Evolutionary conservation across 2,113 vertebrate species (phyloP), one percentile per base, ranked within the genome.

Genomic region (Sinocyclocheilus anshuiensis): DNA sequence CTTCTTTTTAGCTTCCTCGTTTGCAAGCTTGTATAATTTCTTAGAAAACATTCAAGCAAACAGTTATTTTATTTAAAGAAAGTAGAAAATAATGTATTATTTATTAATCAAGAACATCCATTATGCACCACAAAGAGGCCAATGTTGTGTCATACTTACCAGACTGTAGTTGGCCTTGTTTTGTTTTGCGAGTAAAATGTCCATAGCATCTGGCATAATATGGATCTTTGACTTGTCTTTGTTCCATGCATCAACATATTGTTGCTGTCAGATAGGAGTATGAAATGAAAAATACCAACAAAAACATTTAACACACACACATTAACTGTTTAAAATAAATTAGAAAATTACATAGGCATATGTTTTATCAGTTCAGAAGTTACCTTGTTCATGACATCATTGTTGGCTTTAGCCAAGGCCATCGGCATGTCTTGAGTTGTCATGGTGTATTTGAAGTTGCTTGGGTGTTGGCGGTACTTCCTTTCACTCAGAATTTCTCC

Each of bases 131-230:
- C 7, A 3, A 11, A 77, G 24, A 26, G 29, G 26, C 29, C 7
- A 57, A 22, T 36, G 77, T 42, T 84, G 65, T 36, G 42, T 50
- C 10, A 6, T 15, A 55, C 26, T 87, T 94, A 98, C 98, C 95
- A 97, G 94, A 71, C 98, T 99, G 91, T 93, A 95, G 82, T 94
- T 95, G 0, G 86, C 76, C 89, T 92, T 96, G 90, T 99, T 99
- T 83, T 93, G 96, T 88, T 94, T 97, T 67, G 98, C 97, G 82
- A 97, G 95, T 74, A 96, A 91, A 91, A 99, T 95, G 77, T 95
- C 96, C 88, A 98, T 98, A 6, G 96, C 96, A 91, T 99, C 98
- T 42, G 97, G 96, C 97, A 97, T 99, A 88, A 99, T 92, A 12
- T 99, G 98, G 85, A 97, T 93, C 3, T 94, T 93, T 50, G 88